These are phyloP conservation scores for Avahi laniger DNA, from an alignment of 2,797 vertebrate genomes.

Conservation along the genomic window DNA sequence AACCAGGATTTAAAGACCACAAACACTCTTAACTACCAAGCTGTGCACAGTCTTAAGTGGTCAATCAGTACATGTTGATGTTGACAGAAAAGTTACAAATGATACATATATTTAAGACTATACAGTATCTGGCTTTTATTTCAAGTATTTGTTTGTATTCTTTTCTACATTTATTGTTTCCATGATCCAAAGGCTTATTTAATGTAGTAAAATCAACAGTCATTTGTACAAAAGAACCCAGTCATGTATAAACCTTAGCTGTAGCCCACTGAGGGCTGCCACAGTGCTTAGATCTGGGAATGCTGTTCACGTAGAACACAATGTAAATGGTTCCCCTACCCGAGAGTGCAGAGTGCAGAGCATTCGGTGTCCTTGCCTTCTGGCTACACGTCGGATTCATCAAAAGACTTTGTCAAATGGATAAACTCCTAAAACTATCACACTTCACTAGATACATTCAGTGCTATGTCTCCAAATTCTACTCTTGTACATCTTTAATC, in stretches of 20 bases:
- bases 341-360: not conserved
- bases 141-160: not conserved
- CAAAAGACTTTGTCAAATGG: not conserved
- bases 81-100: not conserved
- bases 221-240: not conserved
- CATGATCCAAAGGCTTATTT: not conserved
- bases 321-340: accelerated
- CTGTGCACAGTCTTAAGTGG: not conserved
- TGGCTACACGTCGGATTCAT: not conserved
- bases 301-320: too few species aligned
- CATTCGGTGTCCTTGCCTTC: too few species aligned
- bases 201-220: not conserved
- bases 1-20: not conserved
- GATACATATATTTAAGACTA: not conserved
- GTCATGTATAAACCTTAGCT: not conserved
- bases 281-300: not conserved
- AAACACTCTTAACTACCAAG: not conserved
- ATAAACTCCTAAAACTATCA: not conserved
- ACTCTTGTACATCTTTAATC: not conserved
- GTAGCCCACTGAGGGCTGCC: too few species aligned
- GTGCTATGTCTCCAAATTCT: not conserved
- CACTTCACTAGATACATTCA: not conserved
- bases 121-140: not conserved
- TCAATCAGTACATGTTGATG: not conserved
- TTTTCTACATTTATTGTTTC: not conserved